Evolutionary conservation across 2,888 invertebrate species (phyloP).

Genomic region (Julus scanicus): DNA sequence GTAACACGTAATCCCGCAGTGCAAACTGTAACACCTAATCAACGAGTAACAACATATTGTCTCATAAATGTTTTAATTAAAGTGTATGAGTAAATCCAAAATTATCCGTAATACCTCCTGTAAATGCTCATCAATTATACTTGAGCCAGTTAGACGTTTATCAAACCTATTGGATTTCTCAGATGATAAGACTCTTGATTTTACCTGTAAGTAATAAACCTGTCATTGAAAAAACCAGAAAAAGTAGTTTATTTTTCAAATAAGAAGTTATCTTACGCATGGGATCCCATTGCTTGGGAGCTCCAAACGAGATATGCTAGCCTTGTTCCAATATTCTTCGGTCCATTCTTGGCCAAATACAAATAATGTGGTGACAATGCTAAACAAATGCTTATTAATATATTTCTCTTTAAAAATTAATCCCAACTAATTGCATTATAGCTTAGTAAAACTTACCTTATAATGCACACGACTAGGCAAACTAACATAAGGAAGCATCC

Average conservation of each 20-base stretch:
- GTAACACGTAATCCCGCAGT: conserved; percentile 83
- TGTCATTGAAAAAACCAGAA: background rate
- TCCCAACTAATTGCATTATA: background rate
- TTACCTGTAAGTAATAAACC: conserved; percentile 9
- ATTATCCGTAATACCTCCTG: conserved; percentile 74
- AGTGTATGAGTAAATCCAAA: background rate
- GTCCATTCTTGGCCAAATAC: conserved; percentile 48
- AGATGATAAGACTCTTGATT: conserved; percentile 28
- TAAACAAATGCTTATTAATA: background rate
- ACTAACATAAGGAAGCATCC: conserved; percentile 65
- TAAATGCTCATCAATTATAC: conserved; percentile 84
- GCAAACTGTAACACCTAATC: conserved; percentile 74
- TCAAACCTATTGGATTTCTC: conserved; percentile 61
- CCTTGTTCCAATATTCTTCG: conserved; percentile 57
- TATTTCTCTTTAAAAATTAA: no score
- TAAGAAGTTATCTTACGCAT: conserved; percentile 40
- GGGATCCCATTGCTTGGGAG: conserved; percentile 55
- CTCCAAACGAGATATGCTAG: conserved; percentile 51
- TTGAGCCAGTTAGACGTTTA: conserved; percentile 82
- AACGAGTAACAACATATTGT: conserved; percentile 48
- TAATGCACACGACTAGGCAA: background rate
- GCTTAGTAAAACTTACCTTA: conserved; percentile 8
- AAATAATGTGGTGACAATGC: conserved; percentile 50
- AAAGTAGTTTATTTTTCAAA: background rate
- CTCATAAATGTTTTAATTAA: background rate